Conservation (phyloP, 2,888 invertebrate genomes). For the Glyphotaelius pellucidus region DNA sequence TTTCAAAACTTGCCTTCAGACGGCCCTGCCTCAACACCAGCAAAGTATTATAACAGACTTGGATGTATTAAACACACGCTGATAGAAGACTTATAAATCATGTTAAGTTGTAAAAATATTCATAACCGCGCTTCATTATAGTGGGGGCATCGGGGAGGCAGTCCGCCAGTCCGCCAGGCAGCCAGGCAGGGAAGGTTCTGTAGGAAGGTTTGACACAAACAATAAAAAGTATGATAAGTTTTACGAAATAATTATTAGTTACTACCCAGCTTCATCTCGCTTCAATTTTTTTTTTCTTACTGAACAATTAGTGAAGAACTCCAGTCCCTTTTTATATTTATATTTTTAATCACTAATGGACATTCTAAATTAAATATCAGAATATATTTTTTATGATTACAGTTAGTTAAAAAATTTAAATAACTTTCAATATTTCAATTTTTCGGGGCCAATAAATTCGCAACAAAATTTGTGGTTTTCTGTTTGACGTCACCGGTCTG, state of each 20-base stretch:
- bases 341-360: no score
- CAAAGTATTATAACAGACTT: slow-evolving; percentile 16
- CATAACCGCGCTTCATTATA: slow-evolving; percentile 18
- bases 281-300: not conserved
- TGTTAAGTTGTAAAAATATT: slow-evolving; percentile 41
- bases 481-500: no score
- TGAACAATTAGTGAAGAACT: no score
- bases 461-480: no score
- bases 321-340: no score
- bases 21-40: slow-evolving; percentile 3
- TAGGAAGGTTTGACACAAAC: not conserved
- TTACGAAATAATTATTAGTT: not conserved
- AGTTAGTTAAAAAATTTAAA: no score
- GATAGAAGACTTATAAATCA: slow-evolving; percentile 50
- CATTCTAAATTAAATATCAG: no score
- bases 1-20: not conserved
- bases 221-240: not conserved
- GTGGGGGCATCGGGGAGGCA: slow-evolving; percentile 13
- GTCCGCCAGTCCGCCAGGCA: no score
- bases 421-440: no score
- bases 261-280: not conserved
- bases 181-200: not conserved
- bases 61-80: slow-evolving; percentile 44
- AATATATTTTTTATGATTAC: no score
- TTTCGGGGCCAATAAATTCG: no score